Evolutionary conservation across 1,140 invertebrate species (phyloP), one percentile per base, ranked within the genome.

Genomic region (Heliothis virescens): DNA sequence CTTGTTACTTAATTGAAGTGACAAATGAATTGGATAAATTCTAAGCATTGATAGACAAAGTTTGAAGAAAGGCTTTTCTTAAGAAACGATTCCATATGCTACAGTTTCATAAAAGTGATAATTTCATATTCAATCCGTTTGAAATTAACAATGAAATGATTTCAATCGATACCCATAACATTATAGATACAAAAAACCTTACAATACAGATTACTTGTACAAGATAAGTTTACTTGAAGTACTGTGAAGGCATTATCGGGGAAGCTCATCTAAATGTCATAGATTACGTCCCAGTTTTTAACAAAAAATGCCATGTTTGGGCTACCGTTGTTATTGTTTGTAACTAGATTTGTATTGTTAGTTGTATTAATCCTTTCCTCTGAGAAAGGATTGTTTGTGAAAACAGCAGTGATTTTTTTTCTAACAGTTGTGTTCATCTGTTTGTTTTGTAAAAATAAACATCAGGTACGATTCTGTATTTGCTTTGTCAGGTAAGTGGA

Each of bases 291-390:
- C 85, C 85, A 87, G 86, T 86, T 84, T 81, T 82, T 82, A 63
- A 79, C 60, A 83, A 86, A 89, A 85, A 87, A 87, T 85, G 75
- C 76, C 26, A 79, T 88, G 77, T 89, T 90, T 87, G 79, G 60
- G 86, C 90, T 88, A 86, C 91, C 86, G 90, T 91, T 87, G 85
- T 81, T 79, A 87, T 91, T 91, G 89, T 91, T 91, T 89, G 87
- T 90, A 91, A 90, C 84, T 72, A 82, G 87, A 92, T 90, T 92
- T 91, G 85, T 88, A 88, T 90, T 92, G 88, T 93, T 81, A 76
- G 60, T 65, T 78, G 79, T 72, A 53, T 79, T 87, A 92, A 93
- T 90, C 91, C 89, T 86, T 90, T 89, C 85, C 83, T 85, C 63
- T 77, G 47, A 85, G 81, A 90, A 91, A 88, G 86, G 87, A 89